phyloP scores from a whole-genome alignment of 2,888 invertebrate genomes.

The Esperia sulphurella region DNA sequence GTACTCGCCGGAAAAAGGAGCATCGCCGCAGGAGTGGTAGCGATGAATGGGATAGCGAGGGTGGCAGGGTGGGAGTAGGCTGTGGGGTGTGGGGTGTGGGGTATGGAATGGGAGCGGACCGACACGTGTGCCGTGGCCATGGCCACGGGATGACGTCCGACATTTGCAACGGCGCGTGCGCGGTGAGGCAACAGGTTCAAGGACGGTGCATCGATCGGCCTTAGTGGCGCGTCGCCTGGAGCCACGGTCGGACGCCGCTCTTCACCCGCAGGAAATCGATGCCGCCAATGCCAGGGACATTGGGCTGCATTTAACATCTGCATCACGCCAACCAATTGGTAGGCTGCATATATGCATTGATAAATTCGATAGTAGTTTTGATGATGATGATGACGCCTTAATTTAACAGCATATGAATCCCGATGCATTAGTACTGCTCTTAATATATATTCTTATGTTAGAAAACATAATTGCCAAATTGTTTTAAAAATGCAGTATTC shows the following conservation, averaged over 20 bases:
- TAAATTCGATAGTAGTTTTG: too few relatives aligned
- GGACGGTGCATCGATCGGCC: slow-evolving; percentile 64
- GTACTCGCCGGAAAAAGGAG: slow-evolving; percentile 24
- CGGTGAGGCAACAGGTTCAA: slow-evolving; percentile 57
- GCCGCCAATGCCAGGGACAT: slow-evolving; percentile 52
- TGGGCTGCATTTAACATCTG: neutral
- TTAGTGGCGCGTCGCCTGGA: slow-evolving; percentile 44
- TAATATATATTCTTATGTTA: too few relatives aligned
- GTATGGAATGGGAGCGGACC: slow-evolving; percentile 23
- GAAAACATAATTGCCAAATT: too few relatives aligned
- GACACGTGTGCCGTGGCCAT: slow-evolving; percentile 64
- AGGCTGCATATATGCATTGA: too few relatives aligned
- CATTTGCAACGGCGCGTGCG: slow-evolving; percentile 56
- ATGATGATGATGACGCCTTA: too few relatives aligned
- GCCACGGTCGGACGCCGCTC: slow-evolving; percentile 58
- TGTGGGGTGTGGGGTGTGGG: slow-evolving; percentile 24
- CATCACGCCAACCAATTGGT: too few relatives aligned
- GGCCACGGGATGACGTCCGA: slow-evolving; percentile 68
- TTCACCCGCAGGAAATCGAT: slow-evolving; percentile 44
- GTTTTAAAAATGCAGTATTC: too few relatives aligned
- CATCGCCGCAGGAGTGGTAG: slow-evolving; percentile 36
- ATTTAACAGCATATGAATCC: too few relatives aligned
- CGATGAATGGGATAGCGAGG: slow-evolving; percentile 44
- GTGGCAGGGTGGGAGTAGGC: slow-evolving; percentile 9
- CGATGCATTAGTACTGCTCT: too few relatives aligned